Evolutionary conservation across 2,888 invertebrate genomes (phyloP), one percentile per base, ranked within the genome.

Genomic region (Hydroisotoma schaefferi): DNA sequence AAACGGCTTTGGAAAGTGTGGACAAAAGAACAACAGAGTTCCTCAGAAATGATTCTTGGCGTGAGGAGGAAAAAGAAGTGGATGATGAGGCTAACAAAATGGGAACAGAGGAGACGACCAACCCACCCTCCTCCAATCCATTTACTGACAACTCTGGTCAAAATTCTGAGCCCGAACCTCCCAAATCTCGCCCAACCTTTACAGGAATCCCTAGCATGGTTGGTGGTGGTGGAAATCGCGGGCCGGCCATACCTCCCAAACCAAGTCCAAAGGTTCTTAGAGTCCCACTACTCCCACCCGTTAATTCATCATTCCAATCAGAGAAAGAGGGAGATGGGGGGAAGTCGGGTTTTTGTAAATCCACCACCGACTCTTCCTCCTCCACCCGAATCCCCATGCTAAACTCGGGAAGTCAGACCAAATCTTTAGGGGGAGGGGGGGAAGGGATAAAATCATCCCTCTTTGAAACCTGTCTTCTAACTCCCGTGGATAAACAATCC

Each of bases 1-100:
- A 49, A 28, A 23, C 49, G 8, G 49, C 49, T 6, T 20, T 49
- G 20, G 49, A 49, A 28, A 49, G 49, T 20, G 49, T 49, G 6
- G 49, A 49, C 20, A 49, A 49, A 20, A 26, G 49, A 28, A 49
- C 49, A n/a, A 49, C 49, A n/a, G 49, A 49, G 25, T 49, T 49
- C 20, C 18, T 49, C 4, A 6, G 49, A 27, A 12, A 49, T 28
- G 49, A 49, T 28, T 4, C n/a, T n/a, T 49, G 49, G 49, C n/a
- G n/a, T n/a, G 28, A 49, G 47, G 23, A 47, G 23, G 47, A 47
- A 5, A 4, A 27, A n/a, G 49, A 28, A 49, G 18, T 5, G 6
- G 20, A 43, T 43, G 43, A 18, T n/a, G 10, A 10, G 6, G 43
- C 20, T 43, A 18, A 18, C 6, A 6, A 43, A 20, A 43, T 43